phyloP scores from a whole-genome alignment of 1,140 invertebrate species.

The Bathynomus jamesi region DNA sequence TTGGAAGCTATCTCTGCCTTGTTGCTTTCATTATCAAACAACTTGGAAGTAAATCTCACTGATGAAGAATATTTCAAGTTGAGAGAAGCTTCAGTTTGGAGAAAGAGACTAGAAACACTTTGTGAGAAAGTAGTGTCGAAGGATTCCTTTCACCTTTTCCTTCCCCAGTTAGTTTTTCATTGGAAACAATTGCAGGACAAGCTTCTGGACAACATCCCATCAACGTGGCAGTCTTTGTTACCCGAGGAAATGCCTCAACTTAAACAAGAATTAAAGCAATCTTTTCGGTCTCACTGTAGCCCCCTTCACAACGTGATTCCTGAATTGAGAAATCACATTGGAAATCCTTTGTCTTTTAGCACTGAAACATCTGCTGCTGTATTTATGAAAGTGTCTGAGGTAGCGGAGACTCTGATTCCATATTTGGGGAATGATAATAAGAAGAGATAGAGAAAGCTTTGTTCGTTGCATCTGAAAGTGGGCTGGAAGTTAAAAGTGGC shows the following conservation, averaged over 20 bases:
- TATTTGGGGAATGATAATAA: not conserved
- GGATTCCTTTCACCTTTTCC: slow-evolving; percentile 22
- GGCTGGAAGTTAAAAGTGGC: not conserved
- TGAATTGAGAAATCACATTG: slow-evolving; percentile 8
- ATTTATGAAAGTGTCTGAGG: not conserved
- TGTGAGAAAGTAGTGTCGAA: slow-evolving; percentile 17
- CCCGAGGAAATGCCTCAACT: slow-evolving; percentile 6
- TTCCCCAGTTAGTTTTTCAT: slow-evolving; percentile 31
- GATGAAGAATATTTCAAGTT: slow-evolving; percentile 11
- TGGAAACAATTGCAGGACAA: slow-evolving; percentile 32
- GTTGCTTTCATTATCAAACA: slow-evolving; percentile 4
- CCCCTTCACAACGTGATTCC: slow-evolving; percentile 21
- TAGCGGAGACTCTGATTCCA: not conserved
- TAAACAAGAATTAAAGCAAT: slow-evolving; percentile 10
- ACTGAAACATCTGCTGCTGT: not conserved
- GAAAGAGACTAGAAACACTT: slow-evolving; percentile 12
- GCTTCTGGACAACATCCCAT: slow-evolving; percentile 27
- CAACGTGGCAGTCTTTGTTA: slow-evolving; percentile 17
- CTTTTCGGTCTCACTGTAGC: slow-evolving; percentile 20
- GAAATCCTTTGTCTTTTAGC: slow-evolving; percentile 23
- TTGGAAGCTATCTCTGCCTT: slow-evolving; percentile 6
- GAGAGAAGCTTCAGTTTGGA: slow-evolving; percentile 16
- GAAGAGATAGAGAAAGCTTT: not conserved
- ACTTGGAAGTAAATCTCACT: slow-evolving; percentile 6
- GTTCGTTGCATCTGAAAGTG: not conserved